Evolutionary conservation across 2,888 invertebrate genomes (phyloP).

Genomic region (Drosophila fulvimacula): DNA sequence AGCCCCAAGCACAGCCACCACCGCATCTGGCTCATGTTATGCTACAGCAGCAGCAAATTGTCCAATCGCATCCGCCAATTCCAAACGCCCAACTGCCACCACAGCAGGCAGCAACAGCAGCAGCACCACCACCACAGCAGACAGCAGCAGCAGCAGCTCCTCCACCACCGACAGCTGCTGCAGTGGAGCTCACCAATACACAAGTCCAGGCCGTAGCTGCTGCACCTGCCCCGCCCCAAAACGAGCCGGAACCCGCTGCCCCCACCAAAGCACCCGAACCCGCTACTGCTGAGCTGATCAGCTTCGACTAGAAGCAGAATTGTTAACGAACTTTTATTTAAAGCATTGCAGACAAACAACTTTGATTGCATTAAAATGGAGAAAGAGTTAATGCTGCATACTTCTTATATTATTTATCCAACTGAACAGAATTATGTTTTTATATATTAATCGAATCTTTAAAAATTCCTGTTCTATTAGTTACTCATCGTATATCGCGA

Average conservation of each 20-base stretch:
- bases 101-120: constrained; percentile 67
- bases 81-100: constrained; percentile 64
- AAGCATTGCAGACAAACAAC: background rate
- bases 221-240: constrained; percentile 82
- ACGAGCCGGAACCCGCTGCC: constrained; percentile 78
- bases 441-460: constrained; percentile 13
- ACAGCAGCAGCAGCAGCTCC: constrained; percentile 23
- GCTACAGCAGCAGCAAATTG: constrained; percentile 62
- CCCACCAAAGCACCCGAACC: constrained; percentile 84
- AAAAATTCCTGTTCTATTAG: background rate
- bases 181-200: constrained; percentile 19
- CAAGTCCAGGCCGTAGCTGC: constrained; percentile 80
- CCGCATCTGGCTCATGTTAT: constrained; percentile 64
- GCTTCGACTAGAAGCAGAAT: constrained; percentile 88
- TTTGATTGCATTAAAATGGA: background rate
- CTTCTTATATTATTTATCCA: constrained; percentile 21
- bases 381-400: background rate
- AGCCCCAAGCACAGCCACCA: constrained; percentile 35
- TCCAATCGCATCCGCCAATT: constrained; percentile 64
- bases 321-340: constrained; percentile 17
- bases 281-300: constrained; percentile 91
- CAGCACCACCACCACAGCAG: constrained; percentile 52
- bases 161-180: constrained; percentile 86
- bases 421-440: constrained; percentile 15
- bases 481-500: constrained; percentile 2